Evolutionary conservation across 2,888 invertebrate genomes (phyloP), one percentile per base, ranked within the genome.

Genomic region (Pristionchus entomophagus): DNA sequence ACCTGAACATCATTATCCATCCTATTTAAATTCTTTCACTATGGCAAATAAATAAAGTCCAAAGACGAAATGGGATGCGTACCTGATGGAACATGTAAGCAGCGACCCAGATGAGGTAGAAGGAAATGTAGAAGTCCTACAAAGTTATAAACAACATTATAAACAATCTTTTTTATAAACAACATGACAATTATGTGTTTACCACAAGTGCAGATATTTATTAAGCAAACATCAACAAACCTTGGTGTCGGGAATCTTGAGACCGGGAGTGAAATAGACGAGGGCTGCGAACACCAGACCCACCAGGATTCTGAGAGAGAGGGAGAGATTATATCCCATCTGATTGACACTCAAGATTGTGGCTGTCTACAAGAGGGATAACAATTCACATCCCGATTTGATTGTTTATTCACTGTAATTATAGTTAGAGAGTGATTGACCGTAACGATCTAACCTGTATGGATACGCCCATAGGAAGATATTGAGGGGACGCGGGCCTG

Each of bases 11-110:
- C 6, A 59, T 59, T 4, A 38, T n/a, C 19, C 35, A 19, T 62
- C 17, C 53, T 17, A 19, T 41, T 78, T 73, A 51, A 29, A 26
- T 62, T 26, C 2, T 35, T 62, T 62, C 12, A 2, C 1, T 0
- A 59, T n/a, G n/a, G 29, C n/a, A 19, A 29, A n/a, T n/a, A n/a
- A n/a, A n/a, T n/a, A n/a, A n/a, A n/a, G n/a, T n/a, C n/a, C n/a
- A n/a, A n/a, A n/a, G n/a, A n/a, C n/a, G n/a, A n/a, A n/a, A n/a
- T n/a, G n/a, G n/a, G n/a, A n/a, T n/a, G n/a, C n/a, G 5, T 65
- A 96, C 97, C 96, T 97, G 98, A 95, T 99, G 98, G 88, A 97
- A 94, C n/a, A 96, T 96, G 94, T 97, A 98, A 84, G 96, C 95
- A 17, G 95, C 91, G 89, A 98, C 94, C 85, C 98, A 95, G 56